Evolutionary conservation across 2,113 vertebrate genomes (phyloP).

Genomic region (Lamprotornis superbus): DNA sequence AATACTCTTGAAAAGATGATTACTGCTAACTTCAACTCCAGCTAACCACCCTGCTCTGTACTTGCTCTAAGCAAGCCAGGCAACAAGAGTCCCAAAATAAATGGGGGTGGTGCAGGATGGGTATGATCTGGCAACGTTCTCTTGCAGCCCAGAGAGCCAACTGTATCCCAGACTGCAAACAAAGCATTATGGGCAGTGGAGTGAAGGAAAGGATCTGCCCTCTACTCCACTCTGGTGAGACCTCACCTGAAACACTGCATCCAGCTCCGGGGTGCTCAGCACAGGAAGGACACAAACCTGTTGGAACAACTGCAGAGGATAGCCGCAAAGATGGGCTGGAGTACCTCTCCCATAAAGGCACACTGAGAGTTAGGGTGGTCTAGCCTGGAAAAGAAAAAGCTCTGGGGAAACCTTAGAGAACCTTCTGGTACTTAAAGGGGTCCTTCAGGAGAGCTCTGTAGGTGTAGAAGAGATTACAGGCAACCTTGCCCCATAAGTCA

Average conservation of each 20-base stretch:
- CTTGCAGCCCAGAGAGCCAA: not conserved
- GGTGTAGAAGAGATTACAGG: too few relatives aligned
- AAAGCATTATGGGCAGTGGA: not conserved
- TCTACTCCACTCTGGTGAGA: not conserved
- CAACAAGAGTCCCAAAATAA: not conserved
- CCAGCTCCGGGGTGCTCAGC: not conserved
- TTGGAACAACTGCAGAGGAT: not conserved
- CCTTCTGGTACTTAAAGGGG: not conserved
- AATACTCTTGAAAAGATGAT: not conserved
- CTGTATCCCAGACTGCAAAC: not conserved
- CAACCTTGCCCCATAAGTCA: too few relatives aligned
- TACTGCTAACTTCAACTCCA: not conserved
- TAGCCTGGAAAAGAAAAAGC: not conserved
- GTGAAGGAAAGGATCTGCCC: not conserved
- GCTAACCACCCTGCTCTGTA: not conserved
- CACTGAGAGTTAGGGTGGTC: not conserved
- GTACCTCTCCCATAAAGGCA: not conserved
- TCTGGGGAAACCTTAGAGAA: not conserved
- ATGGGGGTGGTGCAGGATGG: not conserved
- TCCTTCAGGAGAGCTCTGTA: not conserved
- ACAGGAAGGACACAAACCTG: not conserved
- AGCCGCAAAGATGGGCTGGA: not conserved
- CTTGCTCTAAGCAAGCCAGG: not conserved
- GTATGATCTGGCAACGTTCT: not conserved
- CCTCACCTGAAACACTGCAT: not conserved